These are phyloP conservation scores for Allygus modestus DNA, from an alignment of 2,888 invertebrate genomes.

Conservation along the genomic window DNA sequence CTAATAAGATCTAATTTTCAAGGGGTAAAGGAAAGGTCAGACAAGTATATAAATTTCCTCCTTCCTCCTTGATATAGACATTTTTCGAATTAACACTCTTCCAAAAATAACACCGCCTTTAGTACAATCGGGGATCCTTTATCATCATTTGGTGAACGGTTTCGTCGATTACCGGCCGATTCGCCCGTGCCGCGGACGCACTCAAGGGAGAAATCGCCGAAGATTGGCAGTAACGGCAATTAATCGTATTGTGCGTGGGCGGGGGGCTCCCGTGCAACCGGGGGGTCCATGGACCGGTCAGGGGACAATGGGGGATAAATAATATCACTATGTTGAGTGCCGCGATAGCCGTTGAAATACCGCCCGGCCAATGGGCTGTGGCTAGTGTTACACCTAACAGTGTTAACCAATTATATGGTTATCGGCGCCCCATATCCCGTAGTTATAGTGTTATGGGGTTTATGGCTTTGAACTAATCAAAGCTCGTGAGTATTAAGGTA, in stretches of 20 bases:
- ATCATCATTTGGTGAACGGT: neutral
- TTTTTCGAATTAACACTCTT: no score
- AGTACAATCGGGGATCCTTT: neutral
- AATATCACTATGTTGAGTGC: neutral
- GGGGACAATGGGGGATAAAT: conserved; percentile 24
- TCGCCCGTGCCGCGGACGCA: neutral
- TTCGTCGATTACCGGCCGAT: neutral
- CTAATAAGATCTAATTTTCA: no score
- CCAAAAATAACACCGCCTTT: neutral
- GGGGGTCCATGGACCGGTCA: neutral
- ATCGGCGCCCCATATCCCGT: no score
- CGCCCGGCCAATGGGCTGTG: neutral
- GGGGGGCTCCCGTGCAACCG: neutral
- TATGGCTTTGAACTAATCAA: no score
- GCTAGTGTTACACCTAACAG: neutral
- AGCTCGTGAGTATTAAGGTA: no score
- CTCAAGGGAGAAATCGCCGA: conserved; percentile 6
- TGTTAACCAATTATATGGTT: no score
- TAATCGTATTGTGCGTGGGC: neutral
- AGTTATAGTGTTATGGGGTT: no score
- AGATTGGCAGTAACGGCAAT: conserved; percentile 9
- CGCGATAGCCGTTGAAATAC: neutral
- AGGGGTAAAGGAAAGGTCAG: no score
- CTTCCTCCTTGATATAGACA: no score
- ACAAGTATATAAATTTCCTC: no score